These are phyloP conservation scores for Trialeurodes vaporariorum DNA, from an alignment of 1,140 invertebrate genomes.

Conservation along the genomic window DNA sequence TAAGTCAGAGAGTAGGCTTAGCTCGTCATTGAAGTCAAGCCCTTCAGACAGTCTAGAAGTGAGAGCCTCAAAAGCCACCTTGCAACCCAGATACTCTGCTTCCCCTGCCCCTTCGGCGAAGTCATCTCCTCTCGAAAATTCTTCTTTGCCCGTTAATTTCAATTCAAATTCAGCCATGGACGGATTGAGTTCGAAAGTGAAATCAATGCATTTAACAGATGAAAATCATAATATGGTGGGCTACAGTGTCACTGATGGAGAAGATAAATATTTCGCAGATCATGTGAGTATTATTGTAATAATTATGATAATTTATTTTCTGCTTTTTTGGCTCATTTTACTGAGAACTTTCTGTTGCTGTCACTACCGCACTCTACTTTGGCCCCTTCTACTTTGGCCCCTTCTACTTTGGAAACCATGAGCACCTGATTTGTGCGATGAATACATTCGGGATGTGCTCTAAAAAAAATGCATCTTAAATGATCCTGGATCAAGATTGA, in stretches of 20 bases:
- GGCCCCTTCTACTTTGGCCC: too few relatives aligned
- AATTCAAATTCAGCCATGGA: not conserved
- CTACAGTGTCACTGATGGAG: not conserved
- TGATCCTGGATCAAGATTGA: too few relatives aligned
- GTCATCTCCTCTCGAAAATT: not conserved
- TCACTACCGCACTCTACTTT: too few relatives aligned
- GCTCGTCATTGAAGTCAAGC: not conserved
- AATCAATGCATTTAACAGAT: not conserved
- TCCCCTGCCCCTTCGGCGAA: not conserved
- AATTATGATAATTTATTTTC: too few relatives aligned
- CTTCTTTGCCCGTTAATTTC: not conserved
- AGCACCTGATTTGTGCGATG: too few relatives aligned
- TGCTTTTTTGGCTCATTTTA: too few relatives aligned
- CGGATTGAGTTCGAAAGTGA: not conserved
- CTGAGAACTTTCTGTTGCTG: too few relatives aligned
- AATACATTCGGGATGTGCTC: too few relatives aligned
- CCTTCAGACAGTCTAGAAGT: not conserved
- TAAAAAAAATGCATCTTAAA: too few relatives aligned
- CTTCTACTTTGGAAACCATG: too few relatives aligned
- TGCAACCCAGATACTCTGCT: not conserved
- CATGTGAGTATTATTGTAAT: too few relatives aligned
- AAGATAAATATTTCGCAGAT: not conserved
- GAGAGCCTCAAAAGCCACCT: not conserved
- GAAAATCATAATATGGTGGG: not conserved
- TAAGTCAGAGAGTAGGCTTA: not conserved